Percentiles rank a stretch among this genome's conserved stretches.
phyloP scores from a whole-genome alignment of 35 echinoderm and acorn worm species.

The Hemicentrotus pulcherrimus region DNA sequence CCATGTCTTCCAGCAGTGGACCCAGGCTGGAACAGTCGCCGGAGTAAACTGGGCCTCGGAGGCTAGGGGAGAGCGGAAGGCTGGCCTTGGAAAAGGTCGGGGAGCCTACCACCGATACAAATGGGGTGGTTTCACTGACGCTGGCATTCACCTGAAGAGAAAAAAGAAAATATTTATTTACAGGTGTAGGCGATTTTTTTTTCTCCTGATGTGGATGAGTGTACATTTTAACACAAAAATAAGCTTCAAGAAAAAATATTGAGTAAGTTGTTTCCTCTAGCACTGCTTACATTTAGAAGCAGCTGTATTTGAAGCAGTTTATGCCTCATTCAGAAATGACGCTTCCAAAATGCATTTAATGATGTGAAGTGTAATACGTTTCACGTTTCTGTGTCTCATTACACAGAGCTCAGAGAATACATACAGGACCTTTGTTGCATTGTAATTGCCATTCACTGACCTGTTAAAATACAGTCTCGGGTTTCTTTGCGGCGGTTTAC shows the following conservation, averaged over 20 bases:
- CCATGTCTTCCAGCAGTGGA: conserved; percentile 32
- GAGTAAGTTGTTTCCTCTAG: neutral
- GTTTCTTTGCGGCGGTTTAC: too few relatives aligned
- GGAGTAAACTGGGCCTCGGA: neutral
- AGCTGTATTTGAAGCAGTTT: too few relatives aligned
- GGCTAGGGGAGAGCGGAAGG: neutral
- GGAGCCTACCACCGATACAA: neutral
- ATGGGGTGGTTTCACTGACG: neutral
- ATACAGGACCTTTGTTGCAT: too few relatives aligned
- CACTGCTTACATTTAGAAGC: too few relatives aligned
- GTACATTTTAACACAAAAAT: neutral
- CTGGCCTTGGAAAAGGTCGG: neutral
- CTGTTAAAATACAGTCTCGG: too few relatives aligned
- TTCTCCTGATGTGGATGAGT: neutral
- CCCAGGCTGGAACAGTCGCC: neutral
- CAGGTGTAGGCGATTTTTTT: too few relatives aligned
- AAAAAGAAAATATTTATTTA: neutral
- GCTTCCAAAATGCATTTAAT: too few relatives aligned
- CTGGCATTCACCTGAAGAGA: neutral
- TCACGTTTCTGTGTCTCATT: too few relatives aligned
- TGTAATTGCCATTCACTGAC: too few relatives aligned
- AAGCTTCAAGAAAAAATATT: neutral
- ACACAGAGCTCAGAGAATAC: too few relatives aligned
- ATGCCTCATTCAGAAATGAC: too few relatives aligned
- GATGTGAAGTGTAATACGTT: too few relatives aligned